A percentile compares a stretch with the other conserved stretches of the same genome.
phyloP scores from a whole-genome alignment of 2,888 invertebrate genomes.

The Erebia aethiops region DNA sequence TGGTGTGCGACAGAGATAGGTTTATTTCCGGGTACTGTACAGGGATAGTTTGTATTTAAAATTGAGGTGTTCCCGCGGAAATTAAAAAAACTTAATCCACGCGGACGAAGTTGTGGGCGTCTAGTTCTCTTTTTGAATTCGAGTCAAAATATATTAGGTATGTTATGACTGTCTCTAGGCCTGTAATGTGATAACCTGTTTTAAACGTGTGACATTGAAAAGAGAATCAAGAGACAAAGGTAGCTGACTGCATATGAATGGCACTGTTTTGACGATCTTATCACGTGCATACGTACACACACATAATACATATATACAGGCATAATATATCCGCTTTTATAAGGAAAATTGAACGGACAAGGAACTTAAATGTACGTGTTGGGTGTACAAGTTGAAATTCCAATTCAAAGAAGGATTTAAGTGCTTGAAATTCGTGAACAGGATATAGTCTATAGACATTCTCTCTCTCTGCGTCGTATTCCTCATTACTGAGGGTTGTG shows the following conservation, averaged over 20 bases:
- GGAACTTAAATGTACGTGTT: background rate
- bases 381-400: background rate
- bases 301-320: background rate
- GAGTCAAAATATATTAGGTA: background rate
- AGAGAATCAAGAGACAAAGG: constrained; percentile 17
- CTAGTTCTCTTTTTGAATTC: background rate
- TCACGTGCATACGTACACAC: background rate
- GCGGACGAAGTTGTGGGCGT: too few species aligned
- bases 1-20: too few species aligned
- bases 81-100: too few species aligned
- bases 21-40: too few species aligned
- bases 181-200: constrained; percentile 8
- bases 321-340: constrained; percentile 10
- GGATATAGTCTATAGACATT: too few species aligned
- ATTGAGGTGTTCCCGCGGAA: too few species aligned
- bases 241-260: constrained; percentile 14
- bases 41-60: too few species aligned
- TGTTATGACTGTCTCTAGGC: constrained; percentile 1
- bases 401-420: background rate
- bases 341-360: background rate
- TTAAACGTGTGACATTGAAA: constrained; percentile 14
- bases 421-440: too few species aligned
- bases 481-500: too few species aligned
- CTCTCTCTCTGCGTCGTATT: too few species aligned
- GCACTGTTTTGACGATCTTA: background rate